Percentiles rank a stretch among this genome's conserved stretches.
These are phyloP conservation scores for Mastacembelus armatus DNA, from an alignment of 2,797 vertebrate species.

Conservation along the genomic window DNA sequence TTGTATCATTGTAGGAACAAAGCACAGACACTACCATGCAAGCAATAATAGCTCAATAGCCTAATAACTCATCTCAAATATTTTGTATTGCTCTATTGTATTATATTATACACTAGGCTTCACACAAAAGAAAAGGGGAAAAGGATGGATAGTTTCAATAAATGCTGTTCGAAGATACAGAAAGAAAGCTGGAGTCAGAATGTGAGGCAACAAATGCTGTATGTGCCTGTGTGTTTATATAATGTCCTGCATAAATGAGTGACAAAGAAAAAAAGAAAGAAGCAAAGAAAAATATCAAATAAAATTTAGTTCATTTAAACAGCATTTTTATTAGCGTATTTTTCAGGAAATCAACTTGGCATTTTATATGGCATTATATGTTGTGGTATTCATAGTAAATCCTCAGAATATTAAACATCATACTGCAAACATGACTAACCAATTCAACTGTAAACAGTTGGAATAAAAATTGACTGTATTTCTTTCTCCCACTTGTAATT, in stretches of 20 bases:
- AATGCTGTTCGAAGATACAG: too few species aligned
- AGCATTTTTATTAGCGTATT: too few species aligned
- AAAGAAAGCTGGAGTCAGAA: background rate
- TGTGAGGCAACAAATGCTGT: background rate
- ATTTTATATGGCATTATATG: too few species aligned
- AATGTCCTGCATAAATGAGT: too few species aligned
- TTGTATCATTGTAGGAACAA: slow-evolving; percentile 25
- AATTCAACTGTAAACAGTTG: background rate
- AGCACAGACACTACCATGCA: slow-evolving; percentile 24
- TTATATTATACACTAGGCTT: background rate
- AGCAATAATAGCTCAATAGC: slow-evolving; percentile 33
- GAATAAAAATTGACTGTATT: background rate
- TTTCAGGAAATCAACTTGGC: too few species aligned
- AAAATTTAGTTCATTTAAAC: too few species aligned
- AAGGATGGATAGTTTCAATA: background rate
- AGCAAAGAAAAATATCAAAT: background rate
- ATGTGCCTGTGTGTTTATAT: too few species aligned
- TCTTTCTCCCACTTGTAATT: slow-evolving; percentile 11
- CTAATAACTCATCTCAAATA: slow-evolving; percentile 14
- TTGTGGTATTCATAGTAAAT: too few species aligned
- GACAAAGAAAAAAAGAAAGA: background rate
- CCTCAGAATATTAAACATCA: background rate
- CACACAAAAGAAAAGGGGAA: slow-evolving; percentile 17
- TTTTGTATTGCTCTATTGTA: slow-evolving; percentile 6
- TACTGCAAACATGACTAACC: slow-evolving; percentile 1